Evolutionary conservation across 2,113 vertebrate genomes (phyloP).

Genomic region (Microcebus ravelobensis): DNA sequence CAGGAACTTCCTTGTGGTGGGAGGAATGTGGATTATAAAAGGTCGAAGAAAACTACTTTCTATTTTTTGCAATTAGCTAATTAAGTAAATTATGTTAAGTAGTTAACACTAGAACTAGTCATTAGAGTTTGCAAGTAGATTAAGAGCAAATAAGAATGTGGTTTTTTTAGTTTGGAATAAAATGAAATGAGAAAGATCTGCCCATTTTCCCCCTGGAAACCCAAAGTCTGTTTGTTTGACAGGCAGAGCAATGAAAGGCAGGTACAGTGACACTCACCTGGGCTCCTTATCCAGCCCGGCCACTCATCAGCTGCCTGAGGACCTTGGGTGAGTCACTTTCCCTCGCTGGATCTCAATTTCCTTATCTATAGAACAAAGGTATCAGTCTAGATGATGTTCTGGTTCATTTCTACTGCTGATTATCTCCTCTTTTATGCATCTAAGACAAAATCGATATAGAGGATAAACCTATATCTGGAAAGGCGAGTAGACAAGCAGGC

Average conservation of each 20-base stretch:
- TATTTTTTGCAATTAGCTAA: conserved; percentile 60
- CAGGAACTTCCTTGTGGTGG: not conserved
- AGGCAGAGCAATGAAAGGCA: not conserved
- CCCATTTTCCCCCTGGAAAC: not conserved
- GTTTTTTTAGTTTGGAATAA: conserved; percentile 36
- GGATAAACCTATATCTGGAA: not conserved
- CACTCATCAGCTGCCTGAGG: not conserved
- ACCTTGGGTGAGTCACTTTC: no score
- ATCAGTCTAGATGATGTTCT: not conserved
- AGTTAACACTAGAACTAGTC: conserved; percentile 54
- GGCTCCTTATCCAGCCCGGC: not conserved
- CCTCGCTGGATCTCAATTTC: not conserved
- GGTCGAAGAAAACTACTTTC: conserved; percentile 60
- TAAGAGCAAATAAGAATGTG: conserved; percentile 53
- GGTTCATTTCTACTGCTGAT: not conserved
- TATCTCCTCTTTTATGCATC: not conserved
- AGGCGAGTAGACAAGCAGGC: not conserved
- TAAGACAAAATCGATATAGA: not conserved
- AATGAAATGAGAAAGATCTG: conserved; percentile 51
- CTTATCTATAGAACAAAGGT: not conserved
- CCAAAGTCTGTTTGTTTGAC: not conserved
- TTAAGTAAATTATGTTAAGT: conserved; percentile 57
- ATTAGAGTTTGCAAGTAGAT: conserved; percentile 57
- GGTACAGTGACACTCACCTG: fast-evolving
- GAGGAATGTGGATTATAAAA: conserved; percentile 43